A percentile compares a stretch with the other conserved stretches of the same genome.
These are phyloP conservation scores for Unio delphinus DNA, from an alignment of 2,888 invertebrate species.

Conservation along the genomic window DNA sequence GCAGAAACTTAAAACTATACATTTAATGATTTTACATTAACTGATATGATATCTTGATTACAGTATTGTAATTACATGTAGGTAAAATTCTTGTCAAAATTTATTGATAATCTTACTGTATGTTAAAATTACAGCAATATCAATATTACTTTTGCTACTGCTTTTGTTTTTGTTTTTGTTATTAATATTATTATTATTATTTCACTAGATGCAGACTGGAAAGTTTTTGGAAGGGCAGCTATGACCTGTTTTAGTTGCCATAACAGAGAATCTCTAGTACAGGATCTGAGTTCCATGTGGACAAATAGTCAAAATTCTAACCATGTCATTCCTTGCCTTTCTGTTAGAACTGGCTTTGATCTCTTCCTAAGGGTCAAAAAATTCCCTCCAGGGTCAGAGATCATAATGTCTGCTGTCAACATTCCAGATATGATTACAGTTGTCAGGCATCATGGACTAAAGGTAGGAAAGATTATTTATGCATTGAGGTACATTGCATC, in stretches of 20 bases:
- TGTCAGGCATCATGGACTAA: slow-evolving; percentile 63
- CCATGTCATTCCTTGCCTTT: slow-evolving; percentile 58
- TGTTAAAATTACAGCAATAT: not conserved
- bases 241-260: slow-evolving; percentile 35
- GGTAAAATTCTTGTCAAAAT: too few relatives aligned
- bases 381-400: slow-evolving; percentile 69
- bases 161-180: not conserved
- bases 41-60: too few relatives aligned
- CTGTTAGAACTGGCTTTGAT: slow-evolving; percentile 65
- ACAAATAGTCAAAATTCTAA: slow-evolving; percentile 45
- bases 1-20: too few relatives aligned
- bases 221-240: slow-evolving; percentile 40
- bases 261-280: slow-evolving; percentile 28
- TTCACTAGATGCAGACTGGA: slow-evolving; percentile 45
- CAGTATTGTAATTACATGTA: too few relatives aligned
- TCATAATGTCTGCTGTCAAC: slow-evolving; percentile 72
- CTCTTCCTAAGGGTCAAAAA: slow-evolving; percentile 60
- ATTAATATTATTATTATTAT: not conserved
- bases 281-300: slow-evolving; percentile 50
- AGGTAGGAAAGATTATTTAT: slow-evolving; percentile 21
- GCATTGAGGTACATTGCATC: not conserved
- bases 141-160: too few relatives aligned
- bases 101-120: not conserved
- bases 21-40: too few relatives aligned
- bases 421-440: slow-evolving; percentile 69